Evolutionary conservation across 2,888 invertebrate species (phyloP).

Genomic region (Eubasilissa splendida): DNA sequence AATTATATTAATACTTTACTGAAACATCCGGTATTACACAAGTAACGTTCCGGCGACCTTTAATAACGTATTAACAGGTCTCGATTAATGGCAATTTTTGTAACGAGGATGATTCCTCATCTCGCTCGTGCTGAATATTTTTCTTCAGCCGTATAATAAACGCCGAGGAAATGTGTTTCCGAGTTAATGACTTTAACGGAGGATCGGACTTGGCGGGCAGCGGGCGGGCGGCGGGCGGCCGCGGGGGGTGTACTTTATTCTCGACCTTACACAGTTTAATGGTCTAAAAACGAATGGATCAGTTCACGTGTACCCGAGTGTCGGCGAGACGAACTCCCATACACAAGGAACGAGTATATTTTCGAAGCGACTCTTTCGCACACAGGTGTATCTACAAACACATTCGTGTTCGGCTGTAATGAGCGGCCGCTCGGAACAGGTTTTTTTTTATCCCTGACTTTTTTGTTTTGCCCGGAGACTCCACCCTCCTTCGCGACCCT

Average conservation of each 20-base stretch:
- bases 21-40: too few relatives aligned
- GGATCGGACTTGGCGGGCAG: not conserved
- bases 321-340: slow-evolving; percentile 28
- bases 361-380: slow-evolving; percentile 23
- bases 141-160: not conserved
- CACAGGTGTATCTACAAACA: slow-evolving; percentile 37
- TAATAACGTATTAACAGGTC: too few relatives aligned
- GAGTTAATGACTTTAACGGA: slow-evolving; percentile 26
- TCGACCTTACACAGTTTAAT: slow-evolving; percentile 39
- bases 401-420: slow-evolving; percentile 43
- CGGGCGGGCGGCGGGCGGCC: slow-evolving; percentile 14
- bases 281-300: slow-evolving; percentile 46
- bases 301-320: slow-evolving; percentile 26
- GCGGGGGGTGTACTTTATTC: slow-evolving; percentile 33
- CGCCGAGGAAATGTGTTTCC: slow-evolving; percentile 14
- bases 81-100: too few relatives aligned
- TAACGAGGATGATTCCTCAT: too few relatives aligned
- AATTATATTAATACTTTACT: too few relatives aligned
- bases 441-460: slow-evolving; percentile 46
- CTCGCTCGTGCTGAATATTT: not conserved
- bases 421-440: slow-evolving; percentile 49
- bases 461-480: slow-evolving; percentile 47
- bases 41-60: too few relatives aligned
- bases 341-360: slow-evolving; percentile 15
- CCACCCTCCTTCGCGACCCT: slow-evolving; percentile 49